phyloP scores from a whole-genome alignment of 2,113 vertebrate genomes.

The Cyrtonyx montezumae region DNA sequence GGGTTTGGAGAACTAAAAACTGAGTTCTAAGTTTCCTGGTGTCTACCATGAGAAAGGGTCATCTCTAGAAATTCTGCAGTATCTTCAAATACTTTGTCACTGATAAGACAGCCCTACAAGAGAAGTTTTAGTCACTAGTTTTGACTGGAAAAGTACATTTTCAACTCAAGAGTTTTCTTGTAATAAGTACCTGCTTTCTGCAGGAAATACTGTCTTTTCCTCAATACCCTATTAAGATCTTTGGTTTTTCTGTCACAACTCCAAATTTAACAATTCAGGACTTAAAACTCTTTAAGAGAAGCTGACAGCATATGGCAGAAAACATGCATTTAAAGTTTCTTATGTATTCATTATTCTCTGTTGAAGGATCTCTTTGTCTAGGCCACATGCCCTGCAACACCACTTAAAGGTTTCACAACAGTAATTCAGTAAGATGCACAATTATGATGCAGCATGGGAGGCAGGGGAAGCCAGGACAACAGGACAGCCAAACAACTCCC shows the following conservation, averaged over 20 bases:
- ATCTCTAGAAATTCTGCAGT: not conserved
- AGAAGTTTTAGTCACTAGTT: not conserved
- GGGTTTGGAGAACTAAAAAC: not conserved
- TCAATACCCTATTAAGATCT: not conserved
- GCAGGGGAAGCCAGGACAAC: not conserved
- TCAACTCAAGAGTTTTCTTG: not conserved
- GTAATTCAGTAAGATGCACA: not conserved
- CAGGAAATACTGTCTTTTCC: not conserved
- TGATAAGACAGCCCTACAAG: not conserved
- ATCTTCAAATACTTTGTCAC: not conserved
- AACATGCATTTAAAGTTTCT: not conserved
- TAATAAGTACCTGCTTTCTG: not conserved
- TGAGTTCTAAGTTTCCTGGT: not conserved
- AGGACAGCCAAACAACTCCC: not conserved
- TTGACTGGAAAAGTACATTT: not conserved
- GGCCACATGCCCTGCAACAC: fast-evolving
- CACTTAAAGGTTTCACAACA: not conserved
- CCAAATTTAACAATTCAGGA: not conserved
- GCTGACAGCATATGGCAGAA: not conserved
- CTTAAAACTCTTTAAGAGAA: not conserved
- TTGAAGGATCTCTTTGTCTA: not conserved
- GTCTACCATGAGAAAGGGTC: not conserved
- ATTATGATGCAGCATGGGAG: not conserved
- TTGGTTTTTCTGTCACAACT: not conserved
- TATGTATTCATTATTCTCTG: not conserved